Evolutionary conservation across 2,888 invertebrate genomes (phyloP).

Genomic region (Troides helena): DNA sequence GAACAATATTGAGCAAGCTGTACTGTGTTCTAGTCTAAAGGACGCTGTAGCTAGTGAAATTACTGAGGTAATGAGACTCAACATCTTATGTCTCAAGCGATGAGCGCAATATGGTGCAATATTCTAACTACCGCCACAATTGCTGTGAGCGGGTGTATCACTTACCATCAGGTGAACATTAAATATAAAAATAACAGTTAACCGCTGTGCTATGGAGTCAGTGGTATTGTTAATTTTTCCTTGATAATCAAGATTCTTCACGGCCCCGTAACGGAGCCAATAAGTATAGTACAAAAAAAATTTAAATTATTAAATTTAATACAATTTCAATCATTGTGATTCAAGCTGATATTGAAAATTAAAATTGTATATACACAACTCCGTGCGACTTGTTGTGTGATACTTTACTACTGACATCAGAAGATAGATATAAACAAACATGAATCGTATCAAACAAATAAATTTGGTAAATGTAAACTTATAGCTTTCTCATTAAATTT

Average conservation of each 20-base stretch:
- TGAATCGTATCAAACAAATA: background rate
- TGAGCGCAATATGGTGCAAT: too few relatives aligned
- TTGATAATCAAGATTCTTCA: background rate
- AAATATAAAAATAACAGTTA: background rate
- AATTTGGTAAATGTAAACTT: background rate
- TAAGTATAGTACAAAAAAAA: background rate
- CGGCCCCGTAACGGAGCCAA: background rate
- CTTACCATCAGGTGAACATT: too few relatives aligned
- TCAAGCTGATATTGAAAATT: background rate
- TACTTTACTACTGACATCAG: too few relatives aligned
- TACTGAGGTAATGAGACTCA: too few relatives aligned
- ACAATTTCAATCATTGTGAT: background rate
- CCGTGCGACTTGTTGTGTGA: background rate
- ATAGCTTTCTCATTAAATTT: background rate
- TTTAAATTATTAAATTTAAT: background rate
- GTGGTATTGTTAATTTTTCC: background rate
- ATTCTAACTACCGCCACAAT: too few relatives aligned
- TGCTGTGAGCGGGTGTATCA: too few relatives aligned
- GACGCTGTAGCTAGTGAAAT: too few relatives aligned
- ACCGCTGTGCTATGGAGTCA: background rate
- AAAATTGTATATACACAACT: background rate
- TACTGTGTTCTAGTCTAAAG: too few relatives aligned
- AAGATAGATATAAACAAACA: background rate
- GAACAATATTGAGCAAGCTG: too few relatives aligned
- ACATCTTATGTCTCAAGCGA: too few relatives aligned